Base-by-base conservation (phyloP, 2,888 invertebrate species). In the Conomelus anceps region DNA sequence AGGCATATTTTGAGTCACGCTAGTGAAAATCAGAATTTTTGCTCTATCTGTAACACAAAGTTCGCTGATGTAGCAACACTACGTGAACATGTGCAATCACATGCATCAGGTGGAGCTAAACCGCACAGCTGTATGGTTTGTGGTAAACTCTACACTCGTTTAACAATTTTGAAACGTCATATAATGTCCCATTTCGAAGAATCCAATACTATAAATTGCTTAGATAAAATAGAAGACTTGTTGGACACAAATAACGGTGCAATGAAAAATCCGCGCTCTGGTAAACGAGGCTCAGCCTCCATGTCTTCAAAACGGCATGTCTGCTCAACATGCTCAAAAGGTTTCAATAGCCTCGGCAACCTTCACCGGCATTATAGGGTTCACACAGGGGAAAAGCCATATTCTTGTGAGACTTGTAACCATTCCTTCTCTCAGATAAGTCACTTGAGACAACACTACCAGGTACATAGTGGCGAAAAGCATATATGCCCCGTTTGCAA, bases 351-450 rank as follows among this genome's bases (percentile, higher is more conserved):
- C 84, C 88, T 88, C 11, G 90, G 90, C 22, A 89, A 89, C 13
- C 86, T 90, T 22, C 84, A 84, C 26, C 89, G 89, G 22, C 90
- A 90, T 29, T 90, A 88, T 22, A 89, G 90, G 22, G 88, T 88
- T 88, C 90, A 90, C 24, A 90, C 90, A 22, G 90, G 90, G 22
- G 90, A 90, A 24, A 89, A 89, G 9, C 90, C 90, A 9, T 90
- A 89, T 13, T 88, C 88, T 1, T 90, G 90, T 88, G 86, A 89
- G 34, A 11, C 89, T 24, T 90, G 90, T 24, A 86, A 86, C 24
- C 24, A 29, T 20, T 86, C 26, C n/a, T 86, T 86, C 29, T 86
- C 86, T 86, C 86, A 86, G 26, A 22, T 86, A 24, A 86, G 86
- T 88, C 90, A 90, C 20, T 88, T 89, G 22, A 88, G 89, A n/a